Evolutionary conservation across 2,797 vertebrate genomes (phyloP), one percentile per base, ranked within the genome.

Genomic region (Phataginus tetradactyla): DNA sequence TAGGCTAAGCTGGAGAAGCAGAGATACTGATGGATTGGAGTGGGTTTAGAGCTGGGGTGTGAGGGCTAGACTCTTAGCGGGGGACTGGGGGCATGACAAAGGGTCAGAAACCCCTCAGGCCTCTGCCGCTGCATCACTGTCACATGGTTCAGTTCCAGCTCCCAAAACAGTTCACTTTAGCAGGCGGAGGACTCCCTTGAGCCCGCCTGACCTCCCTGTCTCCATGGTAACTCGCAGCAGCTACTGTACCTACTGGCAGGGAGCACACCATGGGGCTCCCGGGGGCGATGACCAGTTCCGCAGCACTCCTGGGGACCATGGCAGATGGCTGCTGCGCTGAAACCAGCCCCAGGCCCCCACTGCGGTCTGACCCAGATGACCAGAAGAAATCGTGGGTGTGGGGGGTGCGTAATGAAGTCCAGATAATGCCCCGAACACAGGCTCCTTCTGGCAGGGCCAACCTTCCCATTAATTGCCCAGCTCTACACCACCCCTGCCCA

Each of bases 191-290:
- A 51, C 89, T 96, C 97, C 94, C 95, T 63, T 77, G 96, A 93
- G 96, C 75, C 77, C 45, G 45, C 11, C 86, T 95, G 91, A 94
- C 88, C 93, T 95, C 61, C 78, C 86, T 45, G n/a, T 97, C 95
- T 96, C 97, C 96, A 96, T 97, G 86, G 97, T 85, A 97, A 98
- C 96, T 14, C 6, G 34, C 88, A 96, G 87, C 96, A 94, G 88
- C 79, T 57, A 66, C 45, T 34, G 86, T 18, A 95, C 71, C 69
- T 95, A 59, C 74, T 92, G 83, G 55, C 32, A 72, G 74, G 53
- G 69, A 79, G 61, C 91, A 95, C 74, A 49, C 86, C 29, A 5
- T 32, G 27, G 90, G 72, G 85, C 74, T 95, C 97, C 79, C 0
- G 0, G 49, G 85, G 81, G 86, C 21, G 0, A 79, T 90, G 85